Percentiles rank a stretch among this genome's conserved stretches.
Evolutionary conservation across 2,113 vertebrate genomes (phyloP).

Genomic region (Pedetes capensis): DNA sequence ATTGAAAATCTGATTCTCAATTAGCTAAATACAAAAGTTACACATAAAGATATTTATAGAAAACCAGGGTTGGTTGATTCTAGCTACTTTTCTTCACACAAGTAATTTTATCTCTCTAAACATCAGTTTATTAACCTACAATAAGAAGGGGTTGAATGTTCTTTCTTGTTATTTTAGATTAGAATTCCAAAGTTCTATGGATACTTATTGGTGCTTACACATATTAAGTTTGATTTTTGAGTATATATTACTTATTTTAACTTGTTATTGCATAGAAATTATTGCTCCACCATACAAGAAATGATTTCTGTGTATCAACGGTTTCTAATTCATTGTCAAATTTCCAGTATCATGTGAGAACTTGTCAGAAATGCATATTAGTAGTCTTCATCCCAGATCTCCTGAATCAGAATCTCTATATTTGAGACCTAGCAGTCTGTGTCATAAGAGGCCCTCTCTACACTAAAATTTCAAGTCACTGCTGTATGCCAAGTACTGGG

Average conservation of each 20-base stretch:
- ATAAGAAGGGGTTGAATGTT: neutral
- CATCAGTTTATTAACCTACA: neutral
- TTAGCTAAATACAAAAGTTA: neutral
- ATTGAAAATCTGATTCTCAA: neutral
- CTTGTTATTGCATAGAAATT: no score
- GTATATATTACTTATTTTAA: neutral
- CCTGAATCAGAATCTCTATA: neutral
- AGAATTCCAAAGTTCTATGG: neutral
- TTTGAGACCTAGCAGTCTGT: neutral
- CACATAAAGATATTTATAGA: neutral
- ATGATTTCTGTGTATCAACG: neutral
- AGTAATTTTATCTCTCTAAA: neutral
- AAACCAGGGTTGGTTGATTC: neutral
- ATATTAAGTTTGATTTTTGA: neutral
- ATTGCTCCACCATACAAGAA: neutral
- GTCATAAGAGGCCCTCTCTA: neutral
- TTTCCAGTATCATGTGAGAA: neutral
- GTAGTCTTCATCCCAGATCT: neutral
- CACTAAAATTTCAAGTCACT: slow-evolving; percentile 1
- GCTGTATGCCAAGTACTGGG: neutral
- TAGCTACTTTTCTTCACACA: neutral
- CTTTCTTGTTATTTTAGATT: neutral
- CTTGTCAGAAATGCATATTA: neutral
- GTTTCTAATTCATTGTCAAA: neutral
- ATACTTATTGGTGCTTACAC: neutral